These are phyloP conservation scores for Leptinotarsa rubiginosa DNA, from an alignment of 2,888 invertebrate species.

Conservation along the genomic window DNA sequence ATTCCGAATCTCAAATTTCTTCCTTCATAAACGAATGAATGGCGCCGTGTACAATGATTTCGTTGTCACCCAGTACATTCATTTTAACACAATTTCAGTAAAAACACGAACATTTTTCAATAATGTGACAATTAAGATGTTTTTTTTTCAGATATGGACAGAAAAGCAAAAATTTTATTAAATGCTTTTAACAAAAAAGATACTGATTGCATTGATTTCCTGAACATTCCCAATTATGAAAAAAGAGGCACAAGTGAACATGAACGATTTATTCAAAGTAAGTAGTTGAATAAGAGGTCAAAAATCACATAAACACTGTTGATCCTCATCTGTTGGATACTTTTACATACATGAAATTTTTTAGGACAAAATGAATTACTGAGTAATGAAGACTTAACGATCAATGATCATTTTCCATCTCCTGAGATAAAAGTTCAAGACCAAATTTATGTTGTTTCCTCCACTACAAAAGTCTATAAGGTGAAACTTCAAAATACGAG, in stretches of 20 bases:
- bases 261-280: conserved; percentile 6
- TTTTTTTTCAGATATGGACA: conserved; percentile 4
- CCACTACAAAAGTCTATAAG: conserved; percentile 2
- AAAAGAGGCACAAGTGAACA: not conserved
- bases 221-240: conserved; percentile 1
- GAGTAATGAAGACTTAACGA: conserved; percentile 13
- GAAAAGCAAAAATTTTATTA: not conserved
- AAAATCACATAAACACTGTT: not conserved
- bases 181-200: not conserved
- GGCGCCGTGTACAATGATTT: too few species aligned
- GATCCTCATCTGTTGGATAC: not conserved
- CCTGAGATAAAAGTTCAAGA: conserved; percentile 21
- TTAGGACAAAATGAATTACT: conserved; percentile 14
- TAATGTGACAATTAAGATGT: too few species aligned
- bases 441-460: not conserved
- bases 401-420: conserved; percentile 8
- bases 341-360: not conserved
- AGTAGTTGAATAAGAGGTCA: not conserved
- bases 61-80: too few species aligned
- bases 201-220: not conserved
- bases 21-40: too few species aligned
- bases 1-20: too few species aligned
- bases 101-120: too few species aligned
- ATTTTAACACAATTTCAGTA: too few species aligned
- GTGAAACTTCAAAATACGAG: conserved; percentile 11